Conservation (phyloP, 2,113 vertebrate species). For the Scalopus aquaticus region DNA sequence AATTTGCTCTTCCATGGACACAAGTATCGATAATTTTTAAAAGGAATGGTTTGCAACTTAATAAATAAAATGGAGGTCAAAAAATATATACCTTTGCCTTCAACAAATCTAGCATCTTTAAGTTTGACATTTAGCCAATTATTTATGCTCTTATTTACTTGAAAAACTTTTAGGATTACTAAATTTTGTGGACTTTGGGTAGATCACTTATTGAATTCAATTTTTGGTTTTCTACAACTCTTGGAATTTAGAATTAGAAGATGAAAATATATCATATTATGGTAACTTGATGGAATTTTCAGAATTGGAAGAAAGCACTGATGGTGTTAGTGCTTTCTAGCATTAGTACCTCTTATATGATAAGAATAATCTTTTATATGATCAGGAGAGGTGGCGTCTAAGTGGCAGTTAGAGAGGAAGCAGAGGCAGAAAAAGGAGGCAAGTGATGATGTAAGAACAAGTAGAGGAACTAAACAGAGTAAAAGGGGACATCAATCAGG, state of each 20-base stretch:
- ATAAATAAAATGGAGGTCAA: background rate
- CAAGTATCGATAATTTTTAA: background rate
- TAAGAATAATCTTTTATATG: background rate
- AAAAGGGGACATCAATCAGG: background rate
- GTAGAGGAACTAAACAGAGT: background rate
- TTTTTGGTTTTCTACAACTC: background rate
- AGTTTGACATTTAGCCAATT: background rate
- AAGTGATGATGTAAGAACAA: background rate
- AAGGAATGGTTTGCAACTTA: background rate
- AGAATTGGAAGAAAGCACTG: background rate
- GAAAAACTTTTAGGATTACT: background rate
- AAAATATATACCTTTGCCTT: background rate
- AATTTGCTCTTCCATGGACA: background rate
- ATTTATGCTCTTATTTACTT: background rate
- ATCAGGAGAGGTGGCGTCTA: background rate
- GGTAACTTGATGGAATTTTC: background rate
- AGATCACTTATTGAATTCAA: background rate
- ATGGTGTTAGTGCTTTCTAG: background rate
- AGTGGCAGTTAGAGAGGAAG: background rate
- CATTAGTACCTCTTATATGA: background rate
- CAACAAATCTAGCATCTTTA: background rate
- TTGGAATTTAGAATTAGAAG: conserved; percentile 10
- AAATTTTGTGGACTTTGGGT: background rate
- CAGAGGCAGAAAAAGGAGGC: background rate
- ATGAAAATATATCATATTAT: background rate